Conservation (phyloP, 2,113 vertebrate genomes). For the Butorides virescens region DNA sequence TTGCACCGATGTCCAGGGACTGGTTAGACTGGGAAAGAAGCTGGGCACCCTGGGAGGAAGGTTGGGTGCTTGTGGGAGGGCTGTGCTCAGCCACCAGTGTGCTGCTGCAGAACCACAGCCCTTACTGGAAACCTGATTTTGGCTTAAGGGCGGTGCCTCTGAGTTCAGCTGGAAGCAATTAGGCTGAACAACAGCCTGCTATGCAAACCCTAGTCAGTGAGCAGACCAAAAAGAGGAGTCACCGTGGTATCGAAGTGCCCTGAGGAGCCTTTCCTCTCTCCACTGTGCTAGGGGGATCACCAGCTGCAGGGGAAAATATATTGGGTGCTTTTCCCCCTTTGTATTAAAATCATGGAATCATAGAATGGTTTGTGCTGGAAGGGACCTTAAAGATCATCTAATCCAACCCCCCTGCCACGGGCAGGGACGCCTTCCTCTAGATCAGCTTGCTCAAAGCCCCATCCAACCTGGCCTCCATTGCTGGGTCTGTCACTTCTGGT, state of each 20-base stretch:
- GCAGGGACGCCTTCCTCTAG: background rate
- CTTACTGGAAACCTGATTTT: rapidly evolving
- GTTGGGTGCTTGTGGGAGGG: no score
- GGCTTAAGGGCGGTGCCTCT: background rate
- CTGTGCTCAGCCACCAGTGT: background rate
- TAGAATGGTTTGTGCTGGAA: background rate
- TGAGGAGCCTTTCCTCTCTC: rapidly evolving
- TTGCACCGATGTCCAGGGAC: rapidly evolving
- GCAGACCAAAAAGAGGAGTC: background rate
- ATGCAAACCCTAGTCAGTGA: rapidly evolving
- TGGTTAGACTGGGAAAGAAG: background rate
- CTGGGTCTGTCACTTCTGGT: background rate
- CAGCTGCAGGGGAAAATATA: background rate
- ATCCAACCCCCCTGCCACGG: background rate
- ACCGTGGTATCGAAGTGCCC: rapidly evolving
- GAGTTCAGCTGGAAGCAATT: background rate
- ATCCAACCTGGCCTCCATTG: background rate
- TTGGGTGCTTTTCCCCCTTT: background rate
- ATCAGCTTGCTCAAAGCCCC: background rate
- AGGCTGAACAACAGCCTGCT: no score
- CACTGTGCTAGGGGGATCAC: rapidly evolving
- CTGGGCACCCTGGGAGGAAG: rapidly evolving
- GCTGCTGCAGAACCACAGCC: no score
- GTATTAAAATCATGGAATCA: background rate
- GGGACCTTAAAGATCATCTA: background rate